A percentile compares a stretch with the other conserved stretches of the same genome.
Evolutionary conservation across 2,888 invertebrate species (phyloP).

Genomic region (Macaria liturata): DNA sequence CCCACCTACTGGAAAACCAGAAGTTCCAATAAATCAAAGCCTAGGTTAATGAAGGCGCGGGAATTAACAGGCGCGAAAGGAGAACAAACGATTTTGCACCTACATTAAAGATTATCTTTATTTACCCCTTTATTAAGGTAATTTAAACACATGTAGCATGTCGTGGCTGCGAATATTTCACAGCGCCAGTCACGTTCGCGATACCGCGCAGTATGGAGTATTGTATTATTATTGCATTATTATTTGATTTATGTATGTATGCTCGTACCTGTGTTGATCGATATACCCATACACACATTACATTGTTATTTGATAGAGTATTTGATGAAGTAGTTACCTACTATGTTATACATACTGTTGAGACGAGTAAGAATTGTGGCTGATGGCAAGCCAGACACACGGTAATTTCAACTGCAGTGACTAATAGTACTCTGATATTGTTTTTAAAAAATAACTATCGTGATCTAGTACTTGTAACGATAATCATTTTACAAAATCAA

Average conservation of each 20-base stretch:
- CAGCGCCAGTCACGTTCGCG: slow-evolving; percentile 16
- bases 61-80: slow-evolving; percentile 23
- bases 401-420: no score
- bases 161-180: slow-evolving; percentile 28
- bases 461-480: no score
- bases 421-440: no score
- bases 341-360: no score
- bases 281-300: no score
- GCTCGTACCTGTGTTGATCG: neutral
- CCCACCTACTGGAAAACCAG: neutral
- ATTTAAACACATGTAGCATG: slow-evolving; percentile 29
- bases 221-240: neutral
- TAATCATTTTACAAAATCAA: no score
- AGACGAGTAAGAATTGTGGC: no score
- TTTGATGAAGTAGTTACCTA: no score
- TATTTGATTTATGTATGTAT: neutral
- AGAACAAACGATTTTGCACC: slow-evolving; percentile 28
- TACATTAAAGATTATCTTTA: slow-evolving; percentile 30
- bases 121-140: slow-evolving; percentile 31
- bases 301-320: no score
- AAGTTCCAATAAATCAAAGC: slow-evolving; percentile 16
- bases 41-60: slow-evolving; percentile 19
- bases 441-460: no score
- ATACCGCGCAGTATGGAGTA: slow-evolving; percentile 8
- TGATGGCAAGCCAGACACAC: no score